These are phyloP conservation scores for Polyergus mexicanus DNA, from an alignment of 1,140 invertebrate genomes.

Conservation along the genomic window DNA sequence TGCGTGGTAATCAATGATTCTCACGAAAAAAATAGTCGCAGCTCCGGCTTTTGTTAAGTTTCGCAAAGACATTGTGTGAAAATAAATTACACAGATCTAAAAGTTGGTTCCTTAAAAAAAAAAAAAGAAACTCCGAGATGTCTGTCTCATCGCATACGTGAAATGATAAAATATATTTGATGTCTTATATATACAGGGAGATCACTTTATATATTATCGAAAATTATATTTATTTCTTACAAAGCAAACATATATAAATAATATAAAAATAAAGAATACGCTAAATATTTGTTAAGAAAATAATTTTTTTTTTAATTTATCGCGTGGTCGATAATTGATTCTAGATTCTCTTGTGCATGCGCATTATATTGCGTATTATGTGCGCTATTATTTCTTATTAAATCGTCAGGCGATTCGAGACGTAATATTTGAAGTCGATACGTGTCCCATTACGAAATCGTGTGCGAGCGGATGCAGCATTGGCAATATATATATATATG, in stretches of 20 bases:
- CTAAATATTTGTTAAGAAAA: slow-evolving; percentile 15
- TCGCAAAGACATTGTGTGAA: neutral
- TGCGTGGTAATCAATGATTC: slow-evolving; percentile 43
- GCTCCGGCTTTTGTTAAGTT: neutral
- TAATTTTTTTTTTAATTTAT: neutral
- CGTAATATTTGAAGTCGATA: slow-evolving; percentile 30
- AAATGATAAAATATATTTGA: neutral
- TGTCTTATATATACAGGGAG: neutral
- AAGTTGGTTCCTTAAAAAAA: neutral
- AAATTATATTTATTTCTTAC: neutral
- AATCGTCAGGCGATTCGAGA: slow-evolving; percentile 9
- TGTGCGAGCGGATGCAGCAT: slow-evolving; percentile 31
- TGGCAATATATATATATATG: slow-evolving; percentile 39
- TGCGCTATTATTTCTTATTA: slow-evolving; percentile 45
- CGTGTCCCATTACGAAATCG: slow-evolving; percentile 63
- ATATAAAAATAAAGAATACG: neutral
- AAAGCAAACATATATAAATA: too few relatives aligned
- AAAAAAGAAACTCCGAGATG: neutral
- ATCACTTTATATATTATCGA: neutral
- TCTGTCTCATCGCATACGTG: neutral
- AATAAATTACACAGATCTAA: neutral
- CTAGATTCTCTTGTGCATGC: neutral
- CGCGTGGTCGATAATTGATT: slow-evolving; percentile 8
- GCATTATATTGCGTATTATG: slow-evolving; percentile 10
- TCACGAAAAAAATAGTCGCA: neutral